These are phyloP conservation scores for Perca schrenkii DNA, from an alignment of 2,113 vertebrate species.

Conservation along the genomic window DNA sequence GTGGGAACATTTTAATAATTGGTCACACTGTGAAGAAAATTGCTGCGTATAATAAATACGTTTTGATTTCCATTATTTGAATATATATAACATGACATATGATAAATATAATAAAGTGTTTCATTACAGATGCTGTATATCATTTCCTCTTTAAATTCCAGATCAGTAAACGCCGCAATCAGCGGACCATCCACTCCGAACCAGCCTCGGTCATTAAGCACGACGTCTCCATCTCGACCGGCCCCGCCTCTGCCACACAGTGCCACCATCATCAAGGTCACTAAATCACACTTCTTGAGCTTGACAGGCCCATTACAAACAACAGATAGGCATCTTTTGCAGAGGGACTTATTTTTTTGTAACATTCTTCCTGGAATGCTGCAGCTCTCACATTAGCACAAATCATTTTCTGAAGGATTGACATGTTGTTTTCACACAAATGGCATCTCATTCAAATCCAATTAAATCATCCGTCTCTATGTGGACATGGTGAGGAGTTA, in stretches of 20 bases:
- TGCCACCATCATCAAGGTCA: conserved; percentile 82
- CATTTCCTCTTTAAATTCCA: conserved; percentile 44
- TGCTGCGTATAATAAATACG: not conserved
- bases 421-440: conserved; percentile 64
- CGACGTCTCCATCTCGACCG: conserved; percentile 65
- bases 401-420: conserved; percentile 42
- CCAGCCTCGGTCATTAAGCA: conserved; percentile 59
- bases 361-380: conserved; percentile 7
- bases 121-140: not conserved
- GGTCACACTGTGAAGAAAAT: not conserved
- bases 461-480: conserved; percentile 60
- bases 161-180: conserved; percentile 77
- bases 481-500: conserved; percentile 45
- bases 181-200: conserved; percentile 58
- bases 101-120: not conserved
- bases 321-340: not conserved
- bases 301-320: not conserved
- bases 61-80: not conserved
- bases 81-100: not conserved
- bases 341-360: not conserved
- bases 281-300: not conserved
- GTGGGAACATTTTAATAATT: not conserved
- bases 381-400: not conserved
- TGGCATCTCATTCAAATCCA: conserved; percentile 73
- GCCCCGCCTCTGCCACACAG: conserved; percentile 69